Evolutionary conservation across 2,888 invertebrate genomes (phyloP), one percentile per base, ranked within the genome.

Genomic region (Tholera decimalis): DNA sequence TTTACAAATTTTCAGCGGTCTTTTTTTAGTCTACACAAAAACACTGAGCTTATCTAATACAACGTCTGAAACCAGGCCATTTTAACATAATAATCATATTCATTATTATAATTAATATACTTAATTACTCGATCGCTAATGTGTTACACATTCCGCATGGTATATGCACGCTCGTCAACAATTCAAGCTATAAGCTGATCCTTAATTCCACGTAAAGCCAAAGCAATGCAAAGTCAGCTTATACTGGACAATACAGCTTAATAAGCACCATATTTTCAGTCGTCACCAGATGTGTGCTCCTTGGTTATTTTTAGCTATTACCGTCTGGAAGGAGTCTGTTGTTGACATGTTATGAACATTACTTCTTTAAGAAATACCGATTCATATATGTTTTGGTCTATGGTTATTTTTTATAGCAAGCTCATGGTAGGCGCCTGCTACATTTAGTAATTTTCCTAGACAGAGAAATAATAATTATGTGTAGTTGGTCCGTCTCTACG

Each of bases 261-360:
- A 33, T 50, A 43, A 57, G n/a, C 28, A 53, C 33, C 47, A 56
- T 53, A n/a, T n/a, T n/a, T n/a, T n/a, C n/a, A n/a, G n/a, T n/a
- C n/a, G 46, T 20, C 13, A 18, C 39, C 72, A 73, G 33, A 22
- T 73, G 72, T 59, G 46, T 28, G 39, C 26, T 20, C 3, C 15
- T 39, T 11, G 8, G 11, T 39, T 63, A 69, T 63, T 69, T 56
- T 39, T 68, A 68, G 44, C 28, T 11, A 20, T 20, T 22, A 30
- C n/a, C 53, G 51, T 73, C 68, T 73, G 55, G 41, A 35, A 39
- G n/a, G 11, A 47, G 50, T 39, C 49, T 47, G 50, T 47, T 33
- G 41, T 33, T 13, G 20, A 50, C n/a, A 56, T 18, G 6, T n/a
- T 28, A n/a, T 15, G 20, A 28, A 44, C 11, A 24, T 8, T 22